A percentile compares a stretch with the other conserved stretches of the same genome.
Evolutionary conservation across 2,797 vertebrate species (phyloP).

Genomic region (Menidia menidia): DNA sequence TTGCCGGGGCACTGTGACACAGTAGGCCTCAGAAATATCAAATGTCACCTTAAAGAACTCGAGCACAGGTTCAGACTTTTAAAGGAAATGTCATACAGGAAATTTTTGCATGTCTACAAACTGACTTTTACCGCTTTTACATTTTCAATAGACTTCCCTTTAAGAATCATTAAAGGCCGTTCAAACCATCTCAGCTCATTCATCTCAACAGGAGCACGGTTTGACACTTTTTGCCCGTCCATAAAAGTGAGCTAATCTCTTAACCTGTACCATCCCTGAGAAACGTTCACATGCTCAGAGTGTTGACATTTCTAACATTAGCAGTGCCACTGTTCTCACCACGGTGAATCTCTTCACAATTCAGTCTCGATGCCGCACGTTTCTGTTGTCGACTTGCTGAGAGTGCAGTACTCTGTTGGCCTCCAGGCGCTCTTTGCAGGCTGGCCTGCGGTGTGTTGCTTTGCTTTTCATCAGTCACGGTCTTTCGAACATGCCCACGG

Average conservation of each 20-base stretch:
- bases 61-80: not conserved
- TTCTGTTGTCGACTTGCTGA: conserved; percentile 72
- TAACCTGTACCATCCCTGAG: not conserved
- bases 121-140: not conserved
- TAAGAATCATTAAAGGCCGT: not conserved
- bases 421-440: conserved; percentile 72
- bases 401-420: conserved; percentile 60
- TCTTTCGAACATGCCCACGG: conserved; percentile 71
- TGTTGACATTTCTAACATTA: conserved; percentile 8
- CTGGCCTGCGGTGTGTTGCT: conserved; percentile 71
- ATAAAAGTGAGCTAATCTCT: not conserved
- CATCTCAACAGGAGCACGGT: no score
- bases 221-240: not conserved
- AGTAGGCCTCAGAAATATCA: not conserved
- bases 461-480: conserved; percentile 77
- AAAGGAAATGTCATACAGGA: not conserved
- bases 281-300: not conserved
- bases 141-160: not conserved
- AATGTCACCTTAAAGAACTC: not conserved
- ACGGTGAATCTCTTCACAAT: conserved; percentile 31
- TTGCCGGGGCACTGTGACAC: not conserved
- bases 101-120: not conserved
- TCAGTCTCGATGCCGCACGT: conserved; percentile 30
- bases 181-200: not conserved
- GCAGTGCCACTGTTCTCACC: conserved; percentile 7